These are phyloP conservation scores for Myotis davidii DNA, from an alignment of 2,113 vertebrate genomes.

Conservation along the genomic window DNA sequence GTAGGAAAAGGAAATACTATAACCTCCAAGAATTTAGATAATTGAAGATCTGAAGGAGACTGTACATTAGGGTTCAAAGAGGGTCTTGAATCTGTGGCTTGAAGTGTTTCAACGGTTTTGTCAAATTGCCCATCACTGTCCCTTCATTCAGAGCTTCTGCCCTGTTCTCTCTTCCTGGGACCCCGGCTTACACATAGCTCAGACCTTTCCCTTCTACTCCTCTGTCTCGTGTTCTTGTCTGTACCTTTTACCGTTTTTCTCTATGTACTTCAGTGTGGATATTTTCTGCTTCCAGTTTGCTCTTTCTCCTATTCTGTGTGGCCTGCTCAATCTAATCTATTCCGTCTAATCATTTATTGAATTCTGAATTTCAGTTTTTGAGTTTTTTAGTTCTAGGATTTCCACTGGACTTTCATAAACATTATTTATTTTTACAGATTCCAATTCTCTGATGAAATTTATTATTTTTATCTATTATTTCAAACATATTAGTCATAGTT, in stretches of 20 bases:
- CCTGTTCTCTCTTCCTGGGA: background rate
- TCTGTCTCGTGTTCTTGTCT: background rate
- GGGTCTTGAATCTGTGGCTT: background rate
- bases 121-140: background rate
- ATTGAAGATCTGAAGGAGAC: background rate
- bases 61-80: background rate
- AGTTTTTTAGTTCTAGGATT: background rate
- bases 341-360: background rate
- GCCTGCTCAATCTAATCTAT: background rate
- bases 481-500: background rate
- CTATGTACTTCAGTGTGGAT: background rate
- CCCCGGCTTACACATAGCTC: background rate
- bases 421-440: background rate
- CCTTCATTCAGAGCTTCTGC: background rate
- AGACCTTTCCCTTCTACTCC: background rate
- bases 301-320: background rate
- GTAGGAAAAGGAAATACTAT: background rate
- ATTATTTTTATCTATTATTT: background rate
- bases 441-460: background rate
- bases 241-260: background rate
- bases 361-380: background rate
- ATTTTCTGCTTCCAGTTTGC: background rate
- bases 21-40: background rate
- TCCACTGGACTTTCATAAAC: background rate
- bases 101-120: background rate